Evolutionary conservation across 2,888 invertebrate genomes (phyloP).

Genomic region (Abscondita cerata): DNA sequence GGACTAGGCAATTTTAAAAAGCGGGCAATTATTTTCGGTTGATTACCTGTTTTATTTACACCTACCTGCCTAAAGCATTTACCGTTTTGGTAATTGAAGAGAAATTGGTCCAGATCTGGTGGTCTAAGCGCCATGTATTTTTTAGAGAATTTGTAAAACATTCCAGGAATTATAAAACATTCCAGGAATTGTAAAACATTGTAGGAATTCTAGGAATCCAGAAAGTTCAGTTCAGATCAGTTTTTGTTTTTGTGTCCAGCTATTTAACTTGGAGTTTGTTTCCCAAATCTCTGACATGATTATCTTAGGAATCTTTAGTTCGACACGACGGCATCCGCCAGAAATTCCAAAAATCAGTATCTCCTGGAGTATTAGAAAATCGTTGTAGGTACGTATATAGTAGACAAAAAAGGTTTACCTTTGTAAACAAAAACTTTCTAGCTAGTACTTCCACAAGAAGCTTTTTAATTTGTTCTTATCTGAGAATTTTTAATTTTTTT

Average conservation of each 20-base stretch:
- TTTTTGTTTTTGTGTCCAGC: not conserved
- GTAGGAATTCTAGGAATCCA: not conserved
- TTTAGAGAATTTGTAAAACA: no score
- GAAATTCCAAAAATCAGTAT: no score
- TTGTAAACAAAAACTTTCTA: not conserved
- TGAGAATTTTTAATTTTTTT: not conserved
- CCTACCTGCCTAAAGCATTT: not conserved
- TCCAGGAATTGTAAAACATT: no score
- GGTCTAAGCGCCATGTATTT: no score
- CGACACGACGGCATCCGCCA: no score
- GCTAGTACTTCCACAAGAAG: not conserved
- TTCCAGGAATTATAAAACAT: no score
- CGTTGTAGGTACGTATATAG: no score
- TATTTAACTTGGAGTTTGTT: not conserved
- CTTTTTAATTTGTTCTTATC: not conserved
- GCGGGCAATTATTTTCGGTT: not conserved
- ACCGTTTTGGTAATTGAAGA: not conserved
- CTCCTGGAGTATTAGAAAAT: no score
- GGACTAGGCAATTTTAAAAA: not conserved
- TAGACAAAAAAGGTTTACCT: no score
- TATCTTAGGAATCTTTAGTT: no score
- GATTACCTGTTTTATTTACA: not conserved
- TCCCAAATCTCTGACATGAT: not conserved
- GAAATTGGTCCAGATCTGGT: not conserved
- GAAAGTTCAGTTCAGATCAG: no score